phyloP scores from a whole-genome alignment of 1,140 invertebrate genomes.

The Asbolus verrucosus region DNA sequence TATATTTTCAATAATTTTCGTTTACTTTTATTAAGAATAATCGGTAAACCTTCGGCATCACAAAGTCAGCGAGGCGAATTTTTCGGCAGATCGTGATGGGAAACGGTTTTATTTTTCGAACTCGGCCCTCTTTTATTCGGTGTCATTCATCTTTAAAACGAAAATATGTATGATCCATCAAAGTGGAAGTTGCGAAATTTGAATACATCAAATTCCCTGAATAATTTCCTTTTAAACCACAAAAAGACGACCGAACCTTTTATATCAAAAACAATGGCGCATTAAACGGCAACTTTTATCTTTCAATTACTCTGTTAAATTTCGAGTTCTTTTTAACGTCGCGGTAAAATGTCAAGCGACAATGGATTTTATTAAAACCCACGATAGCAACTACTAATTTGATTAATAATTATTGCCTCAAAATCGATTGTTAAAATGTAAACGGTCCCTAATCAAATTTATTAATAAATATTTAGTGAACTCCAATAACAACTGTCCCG shows the following conservation, averaged over 20 bases:
- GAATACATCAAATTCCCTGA: conserved; percentile 11
- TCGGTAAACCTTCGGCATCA: no score
- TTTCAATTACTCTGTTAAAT: conserved; percentile 19
- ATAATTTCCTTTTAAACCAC: conserved; percentile 22
- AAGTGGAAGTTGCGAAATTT: neutral
- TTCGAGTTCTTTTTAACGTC: conserved; percentile 5
- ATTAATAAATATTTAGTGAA: no score
- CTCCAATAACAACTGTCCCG: no score
- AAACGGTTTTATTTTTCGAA: neutral
- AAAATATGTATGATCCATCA: conserved; percentile 3
- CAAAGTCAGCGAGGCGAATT: no score
- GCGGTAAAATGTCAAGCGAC: neutral
- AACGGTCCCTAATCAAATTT: no score
- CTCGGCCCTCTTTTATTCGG: conserved; percentile 6
- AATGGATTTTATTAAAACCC: neutral
- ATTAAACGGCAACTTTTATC: conserved; percentile 15
- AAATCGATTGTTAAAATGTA: no score
- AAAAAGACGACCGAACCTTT: neutral
- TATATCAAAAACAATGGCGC: neutral
- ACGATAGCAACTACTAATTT: neutral
- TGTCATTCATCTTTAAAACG: conserved; percentile 6
- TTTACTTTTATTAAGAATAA: no score
- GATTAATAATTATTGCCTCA: conserved; percentile 3
- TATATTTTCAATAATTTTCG: no score
- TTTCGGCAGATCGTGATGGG: conserved; percentile 4